Base-by-base conservation (phyloP, 2,888 invertebrate genomes). In the Syritta pipiens region DNA sequence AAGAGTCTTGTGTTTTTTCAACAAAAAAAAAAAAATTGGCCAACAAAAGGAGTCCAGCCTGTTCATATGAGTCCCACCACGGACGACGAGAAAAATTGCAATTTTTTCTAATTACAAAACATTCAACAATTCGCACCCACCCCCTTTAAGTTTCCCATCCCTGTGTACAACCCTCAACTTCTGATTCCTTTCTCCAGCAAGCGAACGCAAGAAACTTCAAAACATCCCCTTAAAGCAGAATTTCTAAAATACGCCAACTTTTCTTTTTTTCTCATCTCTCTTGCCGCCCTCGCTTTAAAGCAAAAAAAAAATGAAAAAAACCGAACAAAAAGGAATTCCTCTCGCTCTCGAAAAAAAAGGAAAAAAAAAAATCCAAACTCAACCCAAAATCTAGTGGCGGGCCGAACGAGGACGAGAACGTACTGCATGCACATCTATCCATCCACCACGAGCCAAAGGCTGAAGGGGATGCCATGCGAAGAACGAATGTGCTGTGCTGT, bases 381-480 rank as follows among this genome's bases (percentile, higher is more conserved):
- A 79, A 79, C 79, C 79, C 74, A 79, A 79, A 79, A 79, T 51
- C 67, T 79, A 79, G 67, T 79, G 79, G 72, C 65, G 79, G 67
- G 48, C 44, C 60, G 51, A 67, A 42, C 60, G 44, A 12, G n/a
- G n/a, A n/a, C n/a, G n/a, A n/a, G n/a, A 51, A 10, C 32, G 32
- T 63, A 26, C 72, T 67, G 62, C 62, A 63, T 22, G 59, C 59
- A 69, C 49, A 69, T 60, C 51, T 35, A 72, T 67, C 60, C 77
- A 60, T 72, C 44, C 57, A 76, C 69, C 42, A 63, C 48, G 57
- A 77, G 59, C 59, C 59, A 71, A 76, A 77, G 71, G 63, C 71
- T 77, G 76, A 72, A 72, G 53, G 77, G 72, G 72, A 65, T 77
- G 77, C 60, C 72, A 67, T 72, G 72, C 72, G 72, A 76, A 76